Percentiles rank a stretch among this genome's conserved stretches.
Evolutionary conservation across 1,140 invertebrate genomes (phyloP).

Genomic region (Orius insidiosus): DNA sequence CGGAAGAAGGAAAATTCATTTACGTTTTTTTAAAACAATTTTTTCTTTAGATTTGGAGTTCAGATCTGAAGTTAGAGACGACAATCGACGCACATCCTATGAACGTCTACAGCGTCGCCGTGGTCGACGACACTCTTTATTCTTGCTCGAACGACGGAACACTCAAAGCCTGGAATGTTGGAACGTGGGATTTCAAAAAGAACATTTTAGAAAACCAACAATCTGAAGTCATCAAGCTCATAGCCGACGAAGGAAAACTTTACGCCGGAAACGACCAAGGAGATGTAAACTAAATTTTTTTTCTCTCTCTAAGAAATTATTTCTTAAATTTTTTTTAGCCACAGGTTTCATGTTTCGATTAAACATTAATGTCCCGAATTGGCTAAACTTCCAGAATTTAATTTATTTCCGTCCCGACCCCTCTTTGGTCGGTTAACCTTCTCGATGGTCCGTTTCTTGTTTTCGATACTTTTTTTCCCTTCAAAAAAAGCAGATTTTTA

Average conservation of each 20-base stretch:
- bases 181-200: conserved; percentile 22
- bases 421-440: no score
- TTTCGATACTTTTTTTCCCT: no score
- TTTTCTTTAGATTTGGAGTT: conserved; percentile 26
- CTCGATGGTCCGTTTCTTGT: no score
- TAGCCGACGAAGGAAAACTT: conserved; percentile 23
- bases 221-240: conserved; percentile 25
- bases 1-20: no score
- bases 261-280: conserved; percentile 30
- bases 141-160: conserved; percentile 31
- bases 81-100: conserved; percentile 28
- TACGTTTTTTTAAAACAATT: not conserved
- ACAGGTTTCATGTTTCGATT: no score
- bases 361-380: no score
- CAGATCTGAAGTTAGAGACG: conserved; percentile 26
- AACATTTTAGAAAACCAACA: conserved; percentile 21
- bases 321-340: no score
- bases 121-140: conserved; percentile 25
- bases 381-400: no score
- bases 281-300: no score
- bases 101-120: conserved; percentile 26
- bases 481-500: no score
- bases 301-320: no score
- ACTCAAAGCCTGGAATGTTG: conserved; percentile 26
- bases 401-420: no score